Evolutionary conservation across 2,888 invertebrate genomes (phyloP).

Genomic region (Orthonevra nobilis): DNA sequence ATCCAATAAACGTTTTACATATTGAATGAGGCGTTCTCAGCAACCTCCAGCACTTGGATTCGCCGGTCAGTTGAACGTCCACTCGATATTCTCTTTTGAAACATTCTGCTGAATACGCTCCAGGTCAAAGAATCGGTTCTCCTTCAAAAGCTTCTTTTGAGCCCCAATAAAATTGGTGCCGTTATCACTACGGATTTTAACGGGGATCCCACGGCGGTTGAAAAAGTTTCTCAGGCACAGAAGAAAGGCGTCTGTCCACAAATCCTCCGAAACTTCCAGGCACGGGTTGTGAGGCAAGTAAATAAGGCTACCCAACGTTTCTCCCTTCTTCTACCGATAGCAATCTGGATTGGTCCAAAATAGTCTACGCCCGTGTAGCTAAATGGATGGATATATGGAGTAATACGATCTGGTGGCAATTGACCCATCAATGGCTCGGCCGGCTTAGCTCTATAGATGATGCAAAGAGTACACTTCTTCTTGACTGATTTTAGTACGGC

Average conservation of each 20-base stretch:
- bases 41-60: background rate
- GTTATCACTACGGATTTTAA: slow-evolving; percentile 52
- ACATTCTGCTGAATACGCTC: background rate
- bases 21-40: background rate
- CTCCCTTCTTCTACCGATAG: slow-evolving; percentile 39
- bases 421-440: slow-evolving; percentile 51
- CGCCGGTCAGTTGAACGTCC: background rate
- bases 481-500: slow-evolving; percentile 14
- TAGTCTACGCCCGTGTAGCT: slow-evolving; percentile 59
- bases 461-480: slow-evolving; percentile 8
- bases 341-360: slow-evolving; percentile 22
- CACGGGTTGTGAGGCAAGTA: slow-evolving; percentile 31
- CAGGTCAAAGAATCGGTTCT: background rate
- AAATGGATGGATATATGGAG: slow-evolving; percentile 58
- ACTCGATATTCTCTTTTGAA: background rate
- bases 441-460: slow-evolving; percentile 40
- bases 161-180: slow-evolving; percentile 61
- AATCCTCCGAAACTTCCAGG: slow-evolving; percentile 53
- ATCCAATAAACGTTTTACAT: background rate
- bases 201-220: slow-evolving; percentile 50
- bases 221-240: slow-evolving; percentile 43
- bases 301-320: slow-evolving; percentile 53
- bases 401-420: slow-evolving; percentile 50
- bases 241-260: slow-evolving; percentile 31
- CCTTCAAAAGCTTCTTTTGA: background rate